Conservation (phyloP, 1,140 invertebrate species). For the Maniola jurtina region DNA sequence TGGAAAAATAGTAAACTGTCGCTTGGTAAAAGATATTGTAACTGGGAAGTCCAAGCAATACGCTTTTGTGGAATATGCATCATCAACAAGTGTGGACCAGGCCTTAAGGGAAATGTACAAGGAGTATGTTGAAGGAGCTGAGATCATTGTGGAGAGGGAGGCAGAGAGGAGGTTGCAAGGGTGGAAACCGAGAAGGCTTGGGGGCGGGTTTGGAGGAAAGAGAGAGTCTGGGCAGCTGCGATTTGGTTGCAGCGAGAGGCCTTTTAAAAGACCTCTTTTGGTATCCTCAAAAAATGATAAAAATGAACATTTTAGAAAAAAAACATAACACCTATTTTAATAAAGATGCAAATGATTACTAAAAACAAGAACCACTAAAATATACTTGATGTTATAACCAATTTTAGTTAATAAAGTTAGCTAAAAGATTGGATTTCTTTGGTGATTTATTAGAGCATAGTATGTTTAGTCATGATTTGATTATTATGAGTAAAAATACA, state of each 20-base stretch:
- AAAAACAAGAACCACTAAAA: too few species aligned
- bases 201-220: slow-evolving; percentile 92
- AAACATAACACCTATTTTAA: background rate
- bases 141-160: slow-evolving; percentile 86
- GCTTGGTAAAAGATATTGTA: slow-evolving; percentile 88
- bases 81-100: slow-evolving; percentile 78
- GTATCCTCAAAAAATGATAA: slow-evolving; percentile 16
- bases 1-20: slow-evolving; percentile 84
- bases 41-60: slow-evolving; percentile 91
- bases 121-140: slow-evolving; percentile 80
- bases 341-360: background rate
- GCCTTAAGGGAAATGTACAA: slow-evolving; percentile 81
- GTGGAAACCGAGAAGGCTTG: slow-evolving; percentile 91
- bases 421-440: too few species aligned
- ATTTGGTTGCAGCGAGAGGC: slow-evolving; percentile 89
- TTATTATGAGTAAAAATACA: too few species aligned
- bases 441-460: too few species aligned
- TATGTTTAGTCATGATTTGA: too few species aligned
- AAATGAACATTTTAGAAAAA: slow-evolving; percentile 1
- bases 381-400: too few species aligned
- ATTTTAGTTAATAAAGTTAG: too few species aligned
- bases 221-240: slow-evolving; percentile 93
- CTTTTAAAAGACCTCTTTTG: slow-evolving; percentile 84
- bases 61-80: slow-evolving; percentile 91
- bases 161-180: slow-evolving; percentile 77